Evolutionary conservation across 2,797 vertebrate genomes (phyloP), one percentile per base, ranked within the genome.

Genomic region (Parotocinclus haroldoi): DNA sequence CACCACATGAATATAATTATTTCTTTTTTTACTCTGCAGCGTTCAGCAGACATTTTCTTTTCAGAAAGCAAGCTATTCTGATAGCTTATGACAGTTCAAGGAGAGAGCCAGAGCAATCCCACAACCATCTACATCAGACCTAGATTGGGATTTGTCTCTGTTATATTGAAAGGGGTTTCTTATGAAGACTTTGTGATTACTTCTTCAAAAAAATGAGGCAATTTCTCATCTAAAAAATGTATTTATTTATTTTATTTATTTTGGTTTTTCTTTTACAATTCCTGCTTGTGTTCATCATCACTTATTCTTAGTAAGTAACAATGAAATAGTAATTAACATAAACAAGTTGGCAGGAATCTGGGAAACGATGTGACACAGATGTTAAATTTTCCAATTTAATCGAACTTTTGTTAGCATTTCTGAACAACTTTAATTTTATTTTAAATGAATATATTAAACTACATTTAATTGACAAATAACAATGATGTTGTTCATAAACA

Each of bases 1-100:
- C 27, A 65, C 71, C 86, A 76, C 57, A 50, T 77, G 75, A 71
- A 67, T 48, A n/a, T 52, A 67, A 55, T 73, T 65, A 63, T 71
- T 69, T 74, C 18, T 62, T 16, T 51, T 62, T 68, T 65, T 44
- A 49, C 60, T 52, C 49, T 40, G 45, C 36, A 36, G n/a, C 4
- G 19, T 62, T 62, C n/a, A 57, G 10, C 17, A 64, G 44, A 14
- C 44, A 49, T 58, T 59, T 63, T 69, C 27, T 40, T 51, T 44
- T 38, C 44, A n/a, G 39, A 66, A 48, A 18, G 10, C 9, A 18
- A 38, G 46, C 13, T 54, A 61, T 14, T 59, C 11, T 59, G 7
- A 48, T 49, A 40, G 37, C 37, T 49, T 42, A 37, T 42, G 51
- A 40, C 50, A 60, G 57, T 64, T 66, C 42, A 66, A 36, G 11